phyloP scores from a whole-genome alignment of 2,113 vertebrate genomes.

The Atrichornis clamosus region DNA sequence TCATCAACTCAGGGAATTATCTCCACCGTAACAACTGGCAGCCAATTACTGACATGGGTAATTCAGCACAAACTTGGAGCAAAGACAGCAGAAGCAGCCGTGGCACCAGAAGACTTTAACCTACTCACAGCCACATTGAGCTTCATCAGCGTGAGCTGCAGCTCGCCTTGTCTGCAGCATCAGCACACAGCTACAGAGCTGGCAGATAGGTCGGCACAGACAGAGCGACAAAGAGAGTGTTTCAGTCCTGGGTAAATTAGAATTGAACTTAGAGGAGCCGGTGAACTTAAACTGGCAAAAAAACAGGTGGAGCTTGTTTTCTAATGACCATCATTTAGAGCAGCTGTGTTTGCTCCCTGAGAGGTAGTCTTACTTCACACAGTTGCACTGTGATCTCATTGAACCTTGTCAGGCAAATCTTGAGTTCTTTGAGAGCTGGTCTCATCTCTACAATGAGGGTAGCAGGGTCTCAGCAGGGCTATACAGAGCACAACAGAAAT shows the following conservation, averaged over 20 bases:
- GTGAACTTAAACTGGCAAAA: not conserved
- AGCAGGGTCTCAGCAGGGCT: rapidly evolving
- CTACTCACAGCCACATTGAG: not conserved
- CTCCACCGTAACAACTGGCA: not conserved
- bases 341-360: not conserved
- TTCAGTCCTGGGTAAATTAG: not conserved
- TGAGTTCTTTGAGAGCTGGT: not conserved
- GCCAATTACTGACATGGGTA: too few species aligned
- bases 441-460: not conserved
- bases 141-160: not conserved
- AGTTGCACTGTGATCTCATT: not conserved
- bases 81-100: not conserved
- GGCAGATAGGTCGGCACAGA: not conserved
- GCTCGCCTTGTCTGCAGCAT: rapidly evolving
- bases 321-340: not conserved
- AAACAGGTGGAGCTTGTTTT: not conserved
- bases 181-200: rapidly evolving
- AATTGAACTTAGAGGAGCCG: not conserved
- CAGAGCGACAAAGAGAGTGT: not conserved
- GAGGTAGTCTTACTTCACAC: not conserved
- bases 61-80: not conserved
- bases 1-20: not conserved
- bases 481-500: not conserved
- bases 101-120: not conserved
- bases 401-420: not conserved